phyloP scores from a whole-genome alignment of 1,140 invertebrate species.

The Camponotus pennsylvanicus region DNA sequence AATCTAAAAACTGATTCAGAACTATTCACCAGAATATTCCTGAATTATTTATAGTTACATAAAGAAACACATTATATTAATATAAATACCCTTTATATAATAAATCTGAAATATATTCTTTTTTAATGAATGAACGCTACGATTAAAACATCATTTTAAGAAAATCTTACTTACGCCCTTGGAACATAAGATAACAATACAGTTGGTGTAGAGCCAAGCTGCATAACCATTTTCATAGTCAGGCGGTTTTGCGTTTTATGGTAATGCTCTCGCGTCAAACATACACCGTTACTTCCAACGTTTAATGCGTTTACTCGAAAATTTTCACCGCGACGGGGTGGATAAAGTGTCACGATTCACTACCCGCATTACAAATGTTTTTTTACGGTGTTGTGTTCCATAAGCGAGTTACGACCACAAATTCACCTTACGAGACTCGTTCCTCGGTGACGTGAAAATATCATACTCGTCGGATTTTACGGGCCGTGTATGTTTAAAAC shows the following conservation, averaged over 20 bases:
- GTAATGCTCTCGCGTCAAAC: slow-evolving; percentile 49
- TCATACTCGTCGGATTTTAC: slow-evolving; percentile 52
- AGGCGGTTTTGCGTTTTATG: slow-evolving; percentile 54
- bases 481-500: slow-evolving; percentile 50
- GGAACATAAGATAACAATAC: slow-evolving; percentile 49
- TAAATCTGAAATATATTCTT: neutral
- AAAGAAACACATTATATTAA: neutral
- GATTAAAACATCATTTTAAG: neutral
- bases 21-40: neutral
- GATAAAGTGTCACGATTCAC: slow-evolving; percentile 45
- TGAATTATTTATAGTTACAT: neutral
- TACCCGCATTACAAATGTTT: slow-evolving; percentile 51
- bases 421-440: slow-evolving; percentile 13
- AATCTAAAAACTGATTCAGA: neutral
- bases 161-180: slow-evolving; percentile 40
- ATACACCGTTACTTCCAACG: slow-evolving; percentile 28
- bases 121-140: neutral
- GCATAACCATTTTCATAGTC: slow-evolving; percentile 51
- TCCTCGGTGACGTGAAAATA: slow-evolving; percentile 41
- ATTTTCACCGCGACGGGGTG: slow-evolving; percentile 34
- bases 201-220: slow-evolving; percentile 43
- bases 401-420: slow-evolving; percentile 21
- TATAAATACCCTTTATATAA: slow-evolving; percentile 4
- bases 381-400: slow-evolving; percentile 43
- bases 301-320: slow-evolving; percentile 60